Conservation (phyloP, 2,888 invertebrate species). For the Chymomyza amoena region DNA sequence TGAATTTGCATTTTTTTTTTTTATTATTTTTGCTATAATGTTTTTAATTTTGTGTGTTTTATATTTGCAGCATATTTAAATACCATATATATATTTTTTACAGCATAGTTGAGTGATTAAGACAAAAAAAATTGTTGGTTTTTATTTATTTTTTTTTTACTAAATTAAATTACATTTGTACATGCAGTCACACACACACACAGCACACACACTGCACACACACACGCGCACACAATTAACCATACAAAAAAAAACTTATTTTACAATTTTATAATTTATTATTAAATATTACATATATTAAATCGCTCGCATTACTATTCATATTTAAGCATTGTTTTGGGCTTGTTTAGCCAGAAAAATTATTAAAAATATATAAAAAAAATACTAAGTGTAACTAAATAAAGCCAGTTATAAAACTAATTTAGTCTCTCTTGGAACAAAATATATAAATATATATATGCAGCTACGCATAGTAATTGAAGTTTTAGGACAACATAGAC, state of each 20-base stretch:
- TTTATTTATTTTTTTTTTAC: constrained; percentile 37
- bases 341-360: constrained; percentile 6
- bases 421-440: constrained; percentile 67
- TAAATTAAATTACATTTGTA: constrained; percentile 71
- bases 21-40: constrained; percentile 33
- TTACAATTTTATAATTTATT: constrained; percentile 28
- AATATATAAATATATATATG: constrained; percentile 10
- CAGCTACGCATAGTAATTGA: neutral
- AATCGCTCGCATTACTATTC: constrained; percentile 47
- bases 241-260: constrained; percentile 18
- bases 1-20: constrained; percentile 19
- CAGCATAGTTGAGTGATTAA: constrained; percentile 19
- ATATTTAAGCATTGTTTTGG: constrained; percentile 53
- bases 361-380: constrained; percentile 2
- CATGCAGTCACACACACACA: constrained; percentile 27
- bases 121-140: constrained; percentile 41
- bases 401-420: constrained; percentile 51
- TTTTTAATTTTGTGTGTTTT: constrained; percentile 19
- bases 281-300: neutral
- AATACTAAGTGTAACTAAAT: constrained; percentile 31
- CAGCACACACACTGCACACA: constrained; percentile 13
- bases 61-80: constrained; percentile 28
- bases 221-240: constrained; percentile 12
- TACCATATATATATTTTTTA: constrained; percentile 21
- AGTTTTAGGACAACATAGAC: neutral